Percentiles rank a stretch among this genome's conserved stretches.
Evolutionary conservation across 2,888 invertebrate species (phyloP).

Genomic region (Phengaris arion): DNA sequence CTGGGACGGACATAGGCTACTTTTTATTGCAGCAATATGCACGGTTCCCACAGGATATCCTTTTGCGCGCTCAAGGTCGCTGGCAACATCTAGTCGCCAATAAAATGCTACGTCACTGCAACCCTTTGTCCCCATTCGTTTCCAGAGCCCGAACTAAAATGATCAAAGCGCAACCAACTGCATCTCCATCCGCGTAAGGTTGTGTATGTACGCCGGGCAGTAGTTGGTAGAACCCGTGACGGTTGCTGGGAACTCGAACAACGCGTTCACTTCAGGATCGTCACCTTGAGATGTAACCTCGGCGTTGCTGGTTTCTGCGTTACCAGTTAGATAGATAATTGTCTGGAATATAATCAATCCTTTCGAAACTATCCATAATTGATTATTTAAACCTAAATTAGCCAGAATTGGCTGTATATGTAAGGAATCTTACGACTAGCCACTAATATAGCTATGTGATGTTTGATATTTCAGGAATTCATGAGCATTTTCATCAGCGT

Average conservation of each 20-base stretch:
- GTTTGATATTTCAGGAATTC: no score
- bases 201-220: constrained; percentile 64
- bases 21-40: neutral
- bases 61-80: no score
- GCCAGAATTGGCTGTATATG: no score
- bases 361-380: neutral
- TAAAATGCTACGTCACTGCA: neutral
- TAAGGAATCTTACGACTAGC: no score
- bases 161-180: constrained; percentile 51
- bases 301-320: constrained; percentile 63
- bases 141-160: neutral
- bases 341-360: constrained; percentile 44
- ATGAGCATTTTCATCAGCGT: no score
- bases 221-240: constrained; percentile 70
- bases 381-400: no score
- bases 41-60: neutral
- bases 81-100: neutral
- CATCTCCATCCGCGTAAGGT: constrained; percentile 69
- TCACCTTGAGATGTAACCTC: constrained; percentile 71
- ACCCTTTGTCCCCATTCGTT: neutral
- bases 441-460: no score
- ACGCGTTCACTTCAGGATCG: constrained; percentile 59
- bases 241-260: constrained; percentile 69
- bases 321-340: constrained; percentile 59
- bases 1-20: neutral